These are phyloP conservation scores for Acheta domesticus DNA, from an alignment of 2,888 invertebrate species.

Conservation along the genomic window DNA sequence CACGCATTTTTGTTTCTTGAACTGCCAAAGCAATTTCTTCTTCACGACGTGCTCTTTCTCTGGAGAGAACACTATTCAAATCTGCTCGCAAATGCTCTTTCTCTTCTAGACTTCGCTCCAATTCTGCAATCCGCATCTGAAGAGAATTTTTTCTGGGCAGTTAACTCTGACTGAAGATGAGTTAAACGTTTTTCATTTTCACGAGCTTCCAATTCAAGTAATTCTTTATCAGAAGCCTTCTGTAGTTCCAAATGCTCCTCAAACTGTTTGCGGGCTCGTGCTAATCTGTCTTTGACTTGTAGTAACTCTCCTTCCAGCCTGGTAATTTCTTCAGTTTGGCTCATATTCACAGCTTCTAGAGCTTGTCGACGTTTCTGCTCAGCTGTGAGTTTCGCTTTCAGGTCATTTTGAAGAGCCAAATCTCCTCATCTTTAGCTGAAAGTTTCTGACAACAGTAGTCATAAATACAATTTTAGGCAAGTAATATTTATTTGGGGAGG, in stretches of 20 bases:
- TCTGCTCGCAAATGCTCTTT: not conserved
- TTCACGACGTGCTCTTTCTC: not conserved
- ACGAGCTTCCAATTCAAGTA: not conserved
- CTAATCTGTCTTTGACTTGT: too few species aligned
- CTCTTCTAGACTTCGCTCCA: not conserved
- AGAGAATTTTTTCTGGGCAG: not conserved
- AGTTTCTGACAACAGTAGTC: too few species aligned
- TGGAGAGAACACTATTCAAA: not conserved
- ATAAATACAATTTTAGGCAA: too few species aligned
- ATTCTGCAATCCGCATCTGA: not conserved
- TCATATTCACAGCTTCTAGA: too few species aligned
- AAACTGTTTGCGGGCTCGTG: not conserved
- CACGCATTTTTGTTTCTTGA: not conserved
- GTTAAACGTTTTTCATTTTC: not conserved
- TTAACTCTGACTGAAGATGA: not conserved
- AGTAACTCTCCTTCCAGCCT: too few species aligned
- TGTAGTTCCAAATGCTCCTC: not conserved
- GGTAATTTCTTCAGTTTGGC: too few species aligned
- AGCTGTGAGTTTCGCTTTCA: too few species aligned
- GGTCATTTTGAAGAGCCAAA: too few species aligned
- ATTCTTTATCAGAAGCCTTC: not conserved
- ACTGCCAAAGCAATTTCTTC: not conserved
- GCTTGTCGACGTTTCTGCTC: too few species aligned
- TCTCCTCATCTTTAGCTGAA: too few species aligned
- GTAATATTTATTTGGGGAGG: too few species aligned